Evolutionary conservation across 2,113 vertebrate genomes (phyloP).

Genomic region (Otocyon megalotis): DNA sequence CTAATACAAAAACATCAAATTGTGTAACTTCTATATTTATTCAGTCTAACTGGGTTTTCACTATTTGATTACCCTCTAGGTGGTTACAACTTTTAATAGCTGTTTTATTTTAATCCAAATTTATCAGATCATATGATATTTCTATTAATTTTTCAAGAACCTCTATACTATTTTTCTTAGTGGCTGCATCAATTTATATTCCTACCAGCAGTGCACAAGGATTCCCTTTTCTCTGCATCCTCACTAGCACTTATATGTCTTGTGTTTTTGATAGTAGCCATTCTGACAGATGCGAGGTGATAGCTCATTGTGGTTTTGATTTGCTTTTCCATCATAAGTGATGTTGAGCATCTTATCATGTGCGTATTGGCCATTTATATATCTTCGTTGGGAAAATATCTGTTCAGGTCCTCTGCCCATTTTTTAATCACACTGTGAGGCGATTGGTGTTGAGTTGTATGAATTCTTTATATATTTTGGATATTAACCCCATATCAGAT

Average conservation of each 20-base stretch:
- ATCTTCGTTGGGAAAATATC: neutral
- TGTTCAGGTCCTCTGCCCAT: neutral
- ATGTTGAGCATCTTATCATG: neutral
- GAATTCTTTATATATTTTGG: neutral
- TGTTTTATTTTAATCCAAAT: conserved; percentile 19
- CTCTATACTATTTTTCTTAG: neutral
- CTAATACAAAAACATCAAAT: neutral
- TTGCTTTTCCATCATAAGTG: neutral
- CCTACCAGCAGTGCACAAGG: neutral
- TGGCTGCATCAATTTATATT: neutral
- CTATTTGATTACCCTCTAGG: conserved; percentile 3
- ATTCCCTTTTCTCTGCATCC: neutral
- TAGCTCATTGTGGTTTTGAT: neutral
- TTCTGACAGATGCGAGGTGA: neutral
- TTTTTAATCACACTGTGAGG: neutral
- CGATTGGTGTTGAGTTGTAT: neutral
- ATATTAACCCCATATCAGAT: neutral
- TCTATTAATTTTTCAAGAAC: neutral
- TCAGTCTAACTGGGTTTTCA: conserved; percentile 26
- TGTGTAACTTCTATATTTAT: conserved; percentile 12
- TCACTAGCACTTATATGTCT: neutral
- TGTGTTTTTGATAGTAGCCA: neutral
- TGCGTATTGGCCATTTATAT: neutral
- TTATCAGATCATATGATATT: neutral
- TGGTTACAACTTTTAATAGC: conserved; percentile 1